phyloP scores from a whole-genome alignment of 2,888 invertebrate species.

The Epirrita christyi region DNA sequence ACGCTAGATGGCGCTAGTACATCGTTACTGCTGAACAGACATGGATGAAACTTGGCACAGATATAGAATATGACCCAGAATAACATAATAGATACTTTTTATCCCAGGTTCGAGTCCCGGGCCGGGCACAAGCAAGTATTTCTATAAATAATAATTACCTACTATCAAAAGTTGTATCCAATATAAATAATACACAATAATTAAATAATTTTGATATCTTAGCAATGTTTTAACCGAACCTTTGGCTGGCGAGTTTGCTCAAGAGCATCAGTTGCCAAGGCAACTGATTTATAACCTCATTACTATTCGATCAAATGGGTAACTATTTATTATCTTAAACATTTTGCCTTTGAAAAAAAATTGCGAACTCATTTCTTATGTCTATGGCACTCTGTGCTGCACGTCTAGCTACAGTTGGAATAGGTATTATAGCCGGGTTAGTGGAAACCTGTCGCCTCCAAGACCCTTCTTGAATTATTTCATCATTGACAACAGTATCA shows the following conservation, averaged over 20 bases:
- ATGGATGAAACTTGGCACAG: conserved; percentile 14
- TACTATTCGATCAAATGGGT: background rate
- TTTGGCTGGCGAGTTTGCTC: background rate
- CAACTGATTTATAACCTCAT: background rate
- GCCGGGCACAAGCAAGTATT: background rate
- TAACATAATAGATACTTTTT: conserved; percentile 14
- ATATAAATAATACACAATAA: background rate
- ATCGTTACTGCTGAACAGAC: conserved; percentile 13
- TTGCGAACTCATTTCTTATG: background rate
- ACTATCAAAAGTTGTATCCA: background rate
- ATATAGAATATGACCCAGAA: conserved; percentile 12
- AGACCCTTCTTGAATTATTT: conserved; percentile 5
- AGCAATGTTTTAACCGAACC: background rate
- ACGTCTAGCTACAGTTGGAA: conserved; percentile 3
- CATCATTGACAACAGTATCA: conserved; percentile 10
- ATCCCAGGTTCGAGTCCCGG: conserved; percentile 4
- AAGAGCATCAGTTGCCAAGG: too few relatives aligned
- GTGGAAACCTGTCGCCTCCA: conserved; percentile 1
- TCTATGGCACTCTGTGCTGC: background rate
- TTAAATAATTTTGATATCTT: background rate
- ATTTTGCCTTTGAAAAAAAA: background rate
- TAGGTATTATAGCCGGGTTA: conserved; percentile 6
- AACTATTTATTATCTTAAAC: background rate
- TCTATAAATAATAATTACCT: background rate
- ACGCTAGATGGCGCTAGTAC: conserved; percentile 13